Conservation (phyloP, 2,888 invertebrate species). For the Theretra japonica region DNA sequence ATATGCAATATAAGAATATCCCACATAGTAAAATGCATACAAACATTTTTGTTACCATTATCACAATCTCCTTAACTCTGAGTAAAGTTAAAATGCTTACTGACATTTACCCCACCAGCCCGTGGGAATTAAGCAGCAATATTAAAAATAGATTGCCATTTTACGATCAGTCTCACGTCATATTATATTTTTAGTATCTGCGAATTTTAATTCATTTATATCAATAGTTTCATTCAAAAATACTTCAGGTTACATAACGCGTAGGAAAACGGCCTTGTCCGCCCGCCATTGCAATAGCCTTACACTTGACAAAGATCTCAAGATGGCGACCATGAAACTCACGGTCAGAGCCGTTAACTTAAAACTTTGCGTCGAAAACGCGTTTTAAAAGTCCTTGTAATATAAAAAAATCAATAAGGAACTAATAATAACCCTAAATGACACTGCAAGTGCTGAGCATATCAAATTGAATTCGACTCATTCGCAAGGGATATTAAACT, state of each 20-base stretch:
- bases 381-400: not conserved
- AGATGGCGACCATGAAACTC: constrained; percentile 25
- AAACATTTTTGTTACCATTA: too few relatives aligned
- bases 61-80: too few relatives aligned
- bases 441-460: constrained; percentile 57
- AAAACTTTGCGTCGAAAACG: too few relatives aligned
- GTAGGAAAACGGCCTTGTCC: constrained; percentile 9
- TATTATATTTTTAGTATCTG: too few relatives aligned
- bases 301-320: constrained; percentile 23
- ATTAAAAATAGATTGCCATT: too few relatives aligned
- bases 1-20: too few relatives aligned
- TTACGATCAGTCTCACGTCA: too few relatives aligned
- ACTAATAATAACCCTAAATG: constrained; percentile 56
- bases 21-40: too few relatives aligned
- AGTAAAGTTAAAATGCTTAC: too few relatives aligned
- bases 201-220: not conserved
- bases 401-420: constrained; percentile 54
- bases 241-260: not conserved
- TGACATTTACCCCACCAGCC: too few relatives aligned
- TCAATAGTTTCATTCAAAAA: not conserved
- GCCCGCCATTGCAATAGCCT: constrained; percentile 21
- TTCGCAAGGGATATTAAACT: constrained; percentile 35
- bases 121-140: too few relatives aligned
- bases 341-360: constrained; percentile 8
- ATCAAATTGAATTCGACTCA: constrained; percentile 47